A percentile compares a stretch with the other conserved stretches of the same genome.
Conservation (phyloP, 2,113 vertebrate species). For the Symphodus melops region DNA sequence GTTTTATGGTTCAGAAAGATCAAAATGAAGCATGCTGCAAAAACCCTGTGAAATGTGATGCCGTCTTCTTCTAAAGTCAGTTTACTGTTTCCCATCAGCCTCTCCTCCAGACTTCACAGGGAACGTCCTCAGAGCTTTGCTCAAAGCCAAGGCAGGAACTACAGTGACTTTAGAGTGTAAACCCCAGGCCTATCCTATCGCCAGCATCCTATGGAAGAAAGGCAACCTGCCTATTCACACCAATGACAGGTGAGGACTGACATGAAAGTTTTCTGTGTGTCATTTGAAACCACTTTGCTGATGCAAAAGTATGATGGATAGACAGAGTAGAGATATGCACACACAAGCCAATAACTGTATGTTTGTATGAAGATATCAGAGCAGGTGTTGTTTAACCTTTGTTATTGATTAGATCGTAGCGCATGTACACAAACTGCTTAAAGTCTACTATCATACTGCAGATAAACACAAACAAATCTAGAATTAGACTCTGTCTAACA, state of each 20-base stretch:
- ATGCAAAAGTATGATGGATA: background rate
- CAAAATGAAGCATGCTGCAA: constrained; percentile 34
- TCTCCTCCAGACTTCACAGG: constrained; percentile 93
- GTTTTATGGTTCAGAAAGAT: constrained; percentile 38
- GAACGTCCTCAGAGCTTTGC: constrained; percentile 87
- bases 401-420: background rate
- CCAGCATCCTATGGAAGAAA: constrained; percentile 90
- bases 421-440: background rate
- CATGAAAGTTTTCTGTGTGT: background rate
- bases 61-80: constrained; percentile 45
- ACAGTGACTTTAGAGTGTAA: constrained; percentile 90
- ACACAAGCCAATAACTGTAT: background rate
- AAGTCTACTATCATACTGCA: background rate
- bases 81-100: constrained; percentile 80
- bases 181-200: constrained; percentile 90
- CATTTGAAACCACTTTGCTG: background rate
- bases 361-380: background rate
- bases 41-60: constrained; percentile 34
- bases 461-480: background rate
- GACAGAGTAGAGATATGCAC: background rate
- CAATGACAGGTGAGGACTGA: constrained; percentile 85
- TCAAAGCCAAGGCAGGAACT: constrained; percentile 91
- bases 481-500: constrained; percentile 21
- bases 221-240: constrained; percentile 86
- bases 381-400: background rate